Evolutionary conservation across 2,113 vertebrate genomes (phyloP).

Genomic region (pig (Sus scrofa)): DNA sequence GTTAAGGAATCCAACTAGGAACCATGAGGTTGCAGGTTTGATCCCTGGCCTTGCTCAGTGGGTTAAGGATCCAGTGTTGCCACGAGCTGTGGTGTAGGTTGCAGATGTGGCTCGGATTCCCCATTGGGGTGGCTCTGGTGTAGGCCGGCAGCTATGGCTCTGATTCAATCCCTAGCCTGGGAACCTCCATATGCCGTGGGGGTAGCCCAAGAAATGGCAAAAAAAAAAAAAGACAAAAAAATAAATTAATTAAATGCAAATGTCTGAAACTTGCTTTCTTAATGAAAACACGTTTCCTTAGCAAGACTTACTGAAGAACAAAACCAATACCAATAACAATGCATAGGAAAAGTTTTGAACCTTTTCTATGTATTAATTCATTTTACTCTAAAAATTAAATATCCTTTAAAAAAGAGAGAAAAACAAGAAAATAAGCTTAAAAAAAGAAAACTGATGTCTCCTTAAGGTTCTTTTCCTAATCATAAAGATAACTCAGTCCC

Average conservation of each 20-base stretch:
- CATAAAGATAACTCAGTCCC: neutral
- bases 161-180: too few relatives aligned
- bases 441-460: neutral
- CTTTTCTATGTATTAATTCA: neutral
- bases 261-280: slow-evolving; percentile 41
- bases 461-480: slow-evolving; percentile 37
- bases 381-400: neutral
- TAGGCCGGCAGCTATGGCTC: too few relatives aligned
- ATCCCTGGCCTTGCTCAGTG: too few relatives aligned
- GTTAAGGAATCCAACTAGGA: too few relatives aligned
- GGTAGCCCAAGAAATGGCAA: too few relatives aligned
- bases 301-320: neutral
- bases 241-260: neutral
- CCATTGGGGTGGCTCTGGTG: too few relatives aligned
- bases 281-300: neutral
- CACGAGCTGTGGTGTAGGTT: too few relatives aligned
- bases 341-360: neutral
- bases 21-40: too few relatives aligned
- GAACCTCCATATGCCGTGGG: too few relatives aligned
- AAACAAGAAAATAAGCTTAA: neutral
- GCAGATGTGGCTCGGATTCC: too few relatives aligned
- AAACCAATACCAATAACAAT: neutral
- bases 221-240: too few relatives aligned
- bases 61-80: too few relatives aligned
- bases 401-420: neutral